Conservation (phyloP, 2,888 invertebrate genomes). For the Lysandra bellargus region DNA sequence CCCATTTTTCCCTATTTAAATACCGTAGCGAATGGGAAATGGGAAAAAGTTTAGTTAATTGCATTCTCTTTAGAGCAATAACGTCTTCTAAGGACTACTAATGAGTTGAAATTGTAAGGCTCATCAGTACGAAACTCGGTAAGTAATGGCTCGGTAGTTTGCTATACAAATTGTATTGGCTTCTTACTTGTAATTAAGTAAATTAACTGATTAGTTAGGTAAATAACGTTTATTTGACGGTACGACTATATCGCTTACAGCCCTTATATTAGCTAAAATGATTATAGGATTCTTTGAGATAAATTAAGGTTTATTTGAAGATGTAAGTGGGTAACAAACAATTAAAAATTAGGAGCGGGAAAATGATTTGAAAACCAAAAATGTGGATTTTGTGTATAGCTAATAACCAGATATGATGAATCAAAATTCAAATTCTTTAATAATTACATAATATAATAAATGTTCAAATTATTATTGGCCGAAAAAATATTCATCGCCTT, state of each 20-base stretch:
- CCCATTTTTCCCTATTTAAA: slow-evolving; percentile 20
- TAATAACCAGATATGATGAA: no score
- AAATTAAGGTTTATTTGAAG: no score
- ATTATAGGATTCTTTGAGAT: no score
- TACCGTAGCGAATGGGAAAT: slow-evolving; percentile 21
- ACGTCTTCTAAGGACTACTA: slow-evolving; percentile 33
- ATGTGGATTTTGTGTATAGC: no score
- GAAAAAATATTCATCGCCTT: no score
- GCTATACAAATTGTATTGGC: slow-evolving; percentile 14
- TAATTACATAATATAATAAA: no score
- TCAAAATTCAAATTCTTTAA: no score
- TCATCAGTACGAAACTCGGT: slow-evolving; percentile 25
- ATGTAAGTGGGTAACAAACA: no score
- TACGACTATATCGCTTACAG: neutral
- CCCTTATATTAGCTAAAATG: neutral
- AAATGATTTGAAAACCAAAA: no score
- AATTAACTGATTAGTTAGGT: neutral
- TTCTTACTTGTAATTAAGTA: neutral
- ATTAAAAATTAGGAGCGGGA: no score
- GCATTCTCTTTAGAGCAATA: slow-evolving; percentile 24
- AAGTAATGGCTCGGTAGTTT: neutral
- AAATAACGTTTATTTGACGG: neutral
- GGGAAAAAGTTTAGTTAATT: slow-evolving; percentile 26
- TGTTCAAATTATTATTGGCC: no score
- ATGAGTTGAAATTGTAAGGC: slow-evolving; percentile 27